phyloP scores from a whole-genome alignment of 2,113 vertebrate genomes.

The Ammospiza caudacuta region DNA sequence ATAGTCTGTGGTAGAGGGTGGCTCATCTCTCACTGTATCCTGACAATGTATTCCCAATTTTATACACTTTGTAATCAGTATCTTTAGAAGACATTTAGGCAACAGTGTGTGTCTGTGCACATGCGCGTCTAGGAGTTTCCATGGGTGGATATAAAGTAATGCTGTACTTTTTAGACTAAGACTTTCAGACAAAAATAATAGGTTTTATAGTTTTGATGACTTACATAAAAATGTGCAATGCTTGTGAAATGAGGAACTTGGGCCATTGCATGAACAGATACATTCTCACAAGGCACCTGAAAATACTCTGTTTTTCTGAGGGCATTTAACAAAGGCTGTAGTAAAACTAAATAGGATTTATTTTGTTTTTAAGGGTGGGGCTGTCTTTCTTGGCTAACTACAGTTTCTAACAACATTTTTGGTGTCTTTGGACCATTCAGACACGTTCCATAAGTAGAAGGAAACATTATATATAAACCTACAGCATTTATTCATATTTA shows the following conservation, averaged over 20 bases:
- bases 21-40: constrained; percentile 61
- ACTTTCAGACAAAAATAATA: constrained; percentile 25
- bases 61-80: constrained; percentile 72
- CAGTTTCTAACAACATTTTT: constrained; percentile 4
- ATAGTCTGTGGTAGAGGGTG: constrained; percentile 66
- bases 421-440: constrained; percentile 31
- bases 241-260: constrained; percentile 30
- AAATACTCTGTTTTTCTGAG: not conserved
- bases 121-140: constrained; percentile 15
- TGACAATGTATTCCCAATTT: constrained; percentile 57
- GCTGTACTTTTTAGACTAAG: constrained; percentile 56
- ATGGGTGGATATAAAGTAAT: constrained; percentile 34
- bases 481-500: constrained; percentile 60
- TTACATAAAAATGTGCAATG: constrained; percentile 36
- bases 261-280: constrained; percentile 42
- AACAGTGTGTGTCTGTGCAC: constrained; percentile 26
- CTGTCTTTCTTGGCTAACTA: not conserved
- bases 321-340: not conserved
- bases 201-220: constrained; percentile 39
- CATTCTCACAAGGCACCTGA: constrained; percentile 23
- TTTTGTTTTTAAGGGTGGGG: not conserved
- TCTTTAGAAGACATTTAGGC: constrained; percentile 74
- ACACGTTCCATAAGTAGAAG: constrained; percentile 39
- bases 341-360: constrained; percentile 20
- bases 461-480: constrained; percentile 38